Conservation (phyloP, 1,140 invertebrate species). For the Diorhabda sublineata region DNA sequence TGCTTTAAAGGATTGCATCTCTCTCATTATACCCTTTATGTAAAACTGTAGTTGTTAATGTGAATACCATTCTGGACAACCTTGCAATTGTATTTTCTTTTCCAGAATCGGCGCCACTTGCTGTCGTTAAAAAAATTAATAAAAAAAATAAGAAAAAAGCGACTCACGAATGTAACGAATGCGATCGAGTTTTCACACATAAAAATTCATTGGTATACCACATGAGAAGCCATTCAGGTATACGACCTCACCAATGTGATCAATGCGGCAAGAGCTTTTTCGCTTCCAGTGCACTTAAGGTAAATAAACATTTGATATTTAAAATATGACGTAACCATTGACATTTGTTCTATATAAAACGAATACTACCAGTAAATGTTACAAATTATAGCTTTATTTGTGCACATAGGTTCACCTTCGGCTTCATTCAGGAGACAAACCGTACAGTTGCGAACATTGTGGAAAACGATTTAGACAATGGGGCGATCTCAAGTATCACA, state of each 20-base stretch:
- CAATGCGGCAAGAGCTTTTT: slow-evolving; percentile 81
- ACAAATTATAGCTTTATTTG: too few relatives aligned
- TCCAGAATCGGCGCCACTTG: slow-evolving; percentile 24
- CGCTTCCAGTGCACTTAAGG: slow-evolving; percentile 72
- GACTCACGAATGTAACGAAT: slow-evolving; percentile 58
- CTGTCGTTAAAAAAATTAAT: slow-evolving; percentile 30
- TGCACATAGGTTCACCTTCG: slow-evolving; percentile 38
- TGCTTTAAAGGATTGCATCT: too few relatives aligned
- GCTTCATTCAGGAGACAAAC: slow-evolving; percentile 65
- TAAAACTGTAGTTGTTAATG: neutral
- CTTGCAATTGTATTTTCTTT: neutral
- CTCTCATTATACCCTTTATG: too few relatives aligned
- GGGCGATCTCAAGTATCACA: slow-evolving; percentile 88
- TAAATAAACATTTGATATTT: slow-evolving; percentile 34
- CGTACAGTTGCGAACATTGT: slow-evolving; percentile 75
- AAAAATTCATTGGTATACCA: slow-evolving; percentile 82
- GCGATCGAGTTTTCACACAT: slow-evolving; percentile 71
- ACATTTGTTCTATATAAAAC: too few relatives aligned
- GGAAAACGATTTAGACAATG: slow-evolving; percentile 76
- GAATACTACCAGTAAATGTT: too few relatives aligned
- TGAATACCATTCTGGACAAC: neutral
- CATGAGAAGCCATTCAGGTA: slow-evolving; percentile 71
- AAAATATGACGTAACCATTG: neutral
- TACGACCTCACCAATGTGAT: slow-evolving; percentile 71
- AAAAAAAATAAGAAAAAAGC: slow-evolving; percentile 37